These are phyloP conservation scores for Heliconius eleuchia DNA, from an alignment of 1,140 invertebrate genomes.

Conservation along the genomic window DNA sequence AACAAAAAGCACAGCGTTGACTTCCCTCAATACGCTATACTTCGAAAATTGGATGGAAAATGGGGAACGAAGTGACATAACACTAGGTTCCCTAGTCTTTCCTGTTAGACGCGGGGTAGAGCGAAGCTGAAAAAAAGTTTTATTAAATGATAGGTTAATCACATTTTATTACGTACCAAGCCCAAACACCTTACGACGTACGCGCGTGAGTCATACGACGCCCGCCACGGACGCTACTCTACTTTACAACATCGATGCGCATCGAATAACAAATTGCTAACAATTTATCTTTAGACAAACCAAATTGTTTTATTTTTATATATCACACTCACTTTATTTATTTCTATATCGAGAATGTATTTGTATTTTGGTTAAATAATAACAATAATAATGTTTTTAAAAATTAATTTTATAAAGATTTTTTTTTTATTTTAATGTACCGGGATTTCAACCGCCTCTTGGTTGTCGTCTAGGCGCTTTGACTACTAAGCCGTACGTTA, in stretches of 20 bases:
- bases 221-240: slow-evolving; percentile 26
- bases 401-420: neutral
- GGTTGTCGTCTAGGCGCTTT: no score
- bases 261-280: slow-evolving; percentile 21
- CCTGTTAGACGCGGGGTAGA: no score
- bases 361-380: neutral
- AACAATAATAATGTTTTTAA: neutral
- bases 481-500: no score
- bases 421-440: no score
- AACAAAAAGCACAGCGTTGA: no score
- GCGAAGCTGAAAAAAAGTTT: neutral
- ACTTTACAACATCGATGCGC: slow-evolving; percentile 27
- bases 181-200: neutral
- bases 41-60: no score
- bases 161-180: slow-evolving; percentile 12
- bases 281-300: slow-evolving; percentile 15
- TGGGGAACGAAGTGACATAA: no score
- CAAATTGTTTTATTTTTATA: slow-evolving; percentile 6
- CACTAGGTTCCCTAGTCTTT: no score
- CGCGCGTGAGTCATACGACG: slow-evolving; percentile 19
- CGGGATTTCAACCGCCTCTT: no score
- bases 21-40: no score
- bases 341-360: neutral
- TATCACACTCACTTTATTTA: neutral
- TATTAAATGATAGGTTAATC: slow-evolving; percentile 6